Conservation (phyloP, 2,888 invertebrate species). For the Micropterix aruncella region DNA sequence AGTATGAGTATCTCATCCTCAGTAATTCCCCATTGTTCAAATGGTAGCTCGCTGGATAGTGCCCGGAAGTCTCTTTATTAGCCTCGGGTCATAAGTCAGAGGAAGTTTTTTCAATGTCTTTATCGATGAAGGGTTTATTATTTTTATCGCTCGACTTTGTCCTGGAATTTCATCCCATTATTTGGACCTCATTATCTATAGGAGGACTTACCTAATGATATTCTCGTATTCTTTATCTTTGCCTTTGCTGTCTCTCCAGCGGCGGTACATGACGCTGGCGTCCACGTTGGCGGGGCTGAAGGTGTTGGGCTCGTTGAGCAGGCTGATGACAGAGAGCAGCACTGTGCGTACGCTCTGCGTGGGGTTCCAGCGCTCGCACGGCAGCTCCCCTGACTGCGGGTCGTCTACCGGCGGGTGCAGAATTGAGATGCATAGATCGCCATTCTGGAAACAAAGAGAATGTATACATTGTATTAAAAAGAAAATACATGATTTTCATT, state of each 20-base stretch:
- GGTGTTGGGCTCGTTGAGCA: constrained; percentile 98
- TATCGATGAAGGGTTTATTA: no score
- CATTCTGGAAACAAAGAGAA: constrained; percentile 56
- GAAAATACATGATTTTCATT: not conserved
- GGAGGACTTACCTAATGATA: constrained; percentile 69
- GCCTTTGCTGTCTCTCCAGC: constrained; percentile 97
- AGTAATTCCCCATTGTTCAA: no score
- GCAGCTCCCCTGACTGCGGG: constrained; percentile 96
- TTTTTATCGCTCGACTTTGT: no score
- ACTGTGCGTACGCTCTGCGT: constrained; percentile 99
- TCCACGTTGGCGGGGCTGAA: constrained; percentile 99
- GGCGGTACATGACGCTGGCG: constrained; percentile 98
- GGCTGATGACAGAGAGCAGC: constrained; percentile 92
- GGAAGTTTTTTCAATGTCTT: no score
- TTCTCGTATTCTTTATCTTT: constrained; percentile 98
- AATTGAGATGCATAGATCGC: constrained; percentile 98
- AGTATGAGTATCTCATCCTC: no score
- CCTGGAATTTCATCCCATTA: no score
- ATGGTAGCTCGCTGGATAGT: no score
- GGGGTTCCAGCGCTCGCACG: constrained; percentile 99
- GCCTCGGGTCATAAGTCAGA: no score
- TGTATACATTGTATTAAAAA: constrained; percentile 1
- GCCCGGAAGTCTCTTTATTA: no score
- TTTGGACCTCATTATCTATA: no score
- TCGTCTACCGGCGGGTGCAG: constrained; percentile 98